Evolutionary conservation across 2,888 invertebrate species (phyloP), one percentile per base, ranked within the genome.

Genomic region (Cantharis flavilabris): DNA sequence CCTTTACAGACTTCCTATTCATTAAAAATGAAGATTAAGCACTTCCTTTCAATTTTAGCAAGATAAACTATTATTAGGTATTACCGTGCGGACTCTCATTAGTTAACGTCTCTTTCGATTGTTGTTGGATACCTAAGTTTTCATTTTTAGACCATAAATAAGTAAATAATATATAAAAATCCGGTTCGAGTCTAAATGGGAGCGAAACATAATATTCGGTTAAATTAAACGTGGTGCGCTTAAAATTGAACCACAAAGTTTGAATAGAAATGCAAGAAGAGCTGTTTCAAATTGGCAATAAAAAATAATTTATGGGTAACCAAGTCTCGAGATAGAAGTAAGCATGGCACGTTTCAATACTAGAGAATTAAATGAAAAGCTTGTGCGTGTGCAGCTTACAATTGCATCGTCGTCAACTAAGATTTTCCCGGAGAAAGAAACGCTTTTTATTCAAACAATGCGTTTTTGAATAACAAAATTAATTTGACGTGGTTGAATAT

Each of bases 21-120:
- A 20, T 70, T 70, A 70, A 70, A 70, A 70, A 70, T 14, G 49
- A 70, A 49, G 70, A 70, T 20, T 49, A 70, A 70, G 70, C 70
- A 70, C 70, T 70, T 70, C 70, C 70, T 30, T 70, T 16, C 49
- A 49, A n/a, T 49, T 70, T 49, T 49, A 49, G 49, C 49, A 49
- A 49, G 49, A 49, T 49, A 49, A 49, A 49, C 49, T 49, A 49
- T 49, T 49, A 49, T 49, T 49, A 7, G 49, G n/a, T n/a, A 49
- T n/a, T 49, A 7, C 33, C 33, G 33, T 33, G 33, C 33, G 33
- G 33, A 49, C 49, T 49, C n/a, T n/a, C 49, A n/a, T 49, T 49
- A 49, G 49, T 49, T 49, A 49, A 49, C 49, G 49, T 49, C 49
- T n/a, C n/a, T n/a, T 7, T 49, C 7, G 49, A 13, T n/a, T 49